Conservation (phyloP, 2,113 vertebrate species). For the Sinocyclocheilus maitianheensis region DNA sequence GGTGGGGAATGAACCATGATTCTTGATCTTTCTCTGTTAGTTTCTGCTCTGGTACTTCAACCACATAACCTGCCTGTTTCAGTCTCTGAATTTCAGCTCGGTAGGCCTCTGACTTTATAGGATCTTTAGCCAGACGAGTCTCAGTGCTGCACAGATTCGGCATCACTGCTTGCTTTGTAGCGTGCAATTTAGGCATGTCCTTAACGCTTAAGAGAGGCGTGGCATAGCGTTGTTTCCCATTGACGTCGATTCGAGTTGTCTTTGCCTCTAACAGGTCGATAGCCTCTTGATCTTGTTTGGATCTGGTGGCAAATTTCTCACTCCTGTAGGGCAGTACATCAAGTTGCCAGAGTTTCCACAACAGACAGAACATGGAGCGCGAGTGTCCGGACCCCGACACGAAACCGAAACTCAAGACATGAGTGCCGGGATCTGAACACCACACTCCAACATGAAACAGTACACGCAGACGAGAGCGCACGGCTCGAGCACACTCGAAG, state of each 20-base stretch:
- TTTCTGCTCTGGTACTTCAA: neutral
- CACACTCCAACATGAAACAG: too few relatives aligned
- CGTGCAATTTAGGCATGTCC: neutral
- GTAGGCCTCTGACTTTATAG: neutral
- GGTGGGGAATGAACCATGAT: neutral
- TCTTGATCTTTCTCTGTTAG: neutral
- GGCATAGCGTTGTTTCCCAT: neutral
- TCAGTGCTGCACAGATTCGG: neutral
- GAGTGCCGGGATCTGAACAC: too few relatives aligned
- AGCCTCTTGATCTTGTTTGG: neutral
- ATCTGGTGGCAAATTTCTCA: too few relatives aligned
- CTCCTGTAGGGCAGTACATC: too few relatives aligned
- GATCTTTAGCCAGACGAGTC: neutral
- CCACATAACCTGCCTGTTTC: neutral
- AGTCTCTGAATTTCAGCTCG: neutral
- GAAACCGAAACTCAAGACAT: too few relatives aligned
- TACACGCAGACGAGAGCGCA: too few relatives aligned
- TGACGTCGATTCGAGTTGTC: neutral
- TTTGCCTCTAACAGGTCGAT: neutral
- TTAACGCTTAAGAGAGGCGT: neutral
- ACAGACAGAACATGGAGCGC: too few relatives aligned
- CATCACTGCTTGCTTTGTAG: neutral
- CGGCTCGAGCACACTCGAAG: too few relatives aligned
- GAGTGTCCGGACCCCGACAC: too few relatives aligned
- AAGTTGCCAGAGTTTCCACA: too few relatives aligned